These are phyloP conservation scores for Procambarus virginalis DNA, from an alignment of 1,140 invertebrate genomes.

Conservation along the genomic window DNA sequence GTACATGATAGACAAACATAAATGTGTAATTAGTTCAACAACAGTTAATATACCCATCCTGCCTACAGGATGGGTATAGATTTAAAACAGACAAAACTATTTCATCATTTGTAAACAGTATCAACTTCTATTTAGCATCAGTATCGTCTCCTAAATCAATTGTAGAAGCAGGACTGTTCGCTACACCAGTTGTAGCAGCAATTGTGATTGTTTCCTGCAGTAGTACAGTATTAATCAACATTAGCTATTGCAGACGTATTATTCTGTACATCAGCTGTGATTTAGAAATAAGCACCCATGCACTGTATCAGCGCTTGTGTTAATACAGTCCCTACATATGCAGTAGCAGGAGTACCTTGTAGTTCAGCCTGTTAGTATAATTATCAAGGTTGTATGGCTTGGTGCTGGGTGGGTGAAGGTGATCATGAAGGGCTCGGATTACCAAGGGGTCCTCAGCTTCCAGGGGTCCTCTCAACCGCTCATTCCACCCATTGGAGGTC, in stretches of 20 bases:
- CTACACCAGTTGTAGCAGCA: too few species aligned
- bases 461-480: constrained; percentile 30
- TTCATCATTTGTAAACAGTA: too few species aligned
- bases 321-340: background rate
- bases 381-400: constrained; percentile 23
- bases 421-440: background rate
- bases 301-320: background rate
- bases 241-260: background rate
- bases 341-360: constrained; percentile 17
- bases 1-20: too few species aligned
- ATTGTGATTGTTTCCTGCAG: too few species aligned
- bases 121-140: too few species aligned
- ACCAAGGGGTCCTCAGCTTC: constrained; percentile 34
- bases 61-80: too few species aligned
- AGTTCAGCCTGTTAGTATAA: constrained; percentile 43
- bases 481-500: constrained; percentile 4
- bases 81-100: too few species aligned
- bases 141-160: too few species aligned
- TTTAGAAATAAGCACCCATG: background rate
- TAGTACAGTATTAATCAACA: too few species aligned
- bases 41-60: too few species aligned
- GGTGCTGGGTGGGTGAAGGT: constrained; percentile 28
- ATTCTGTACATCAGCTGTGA: background rate
- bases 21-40: too few species aligned
- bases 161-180: too few species aligned